Conservation (phyloP, 1,140 invertebrate genomes). For the Mesaphorura yosii region DNA sequence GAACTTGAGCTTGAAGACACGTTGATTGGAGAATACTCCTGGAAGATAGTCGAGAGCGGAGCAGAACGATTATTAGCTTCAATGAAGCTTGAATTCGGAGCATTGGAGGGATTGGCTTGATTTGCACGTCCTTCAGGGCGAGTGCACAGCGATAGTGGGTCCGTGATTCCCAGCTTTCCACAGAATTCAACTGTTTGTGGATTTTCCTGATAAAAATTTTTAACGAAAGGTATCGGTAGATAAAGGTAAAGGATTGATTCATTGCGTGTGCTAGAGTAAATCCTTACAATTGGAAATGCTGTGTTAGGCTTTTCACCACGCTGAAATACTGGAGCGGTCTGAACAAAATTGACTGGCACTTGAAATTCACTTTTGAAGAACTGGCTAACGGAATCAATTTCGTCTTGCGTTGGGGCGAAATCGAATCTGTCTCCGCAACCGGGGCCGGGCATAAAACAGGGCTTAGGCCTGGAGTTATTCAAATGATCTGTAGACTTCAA, state of each 20-base stretch:
- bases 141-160: slow-evolving; percentile 47
- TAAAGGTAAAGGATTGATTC: slow-evolving; percentile 6
- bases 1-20: background rate
- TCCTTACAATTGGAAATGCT: slow-evolving; percentile 12
- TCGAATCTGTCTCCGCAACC: slow-evolving; percentile 45
- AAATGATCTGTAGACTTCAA: slow-evolving; percentile 80
- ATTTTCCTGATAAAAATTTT: slow-evolving; percentile 49
- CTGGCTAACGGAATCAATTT: slow-evolving; percentile 51
- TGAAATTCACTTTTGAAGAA: slow-evolving; percentile 54
- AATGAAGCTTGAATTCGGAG: background rate
- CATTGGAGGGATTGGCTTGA: too few species aligned
- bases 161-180: slow-evolving; percentile 60
- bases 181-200: slow-evolving; percentile 72
- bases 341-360: slow-evolving; percentile 63
- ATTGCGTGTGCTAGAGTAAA: background rate
- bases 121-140: background rate
- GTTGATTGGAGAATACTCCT: too few species aligned
- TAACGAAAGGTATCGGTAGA: slow-evolving; percentile 30
- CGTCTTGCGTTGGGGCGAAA: slow-evolving; percentile 62
- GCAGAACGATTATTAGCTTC: background rate
- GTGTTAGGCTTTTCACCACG: slow-evolving; percentile 34
- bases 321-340: slow-evolving; percentile 54
- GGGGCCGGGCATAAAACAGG: slow-evolving; percentile 67
- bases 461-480: slow-evolving; percentile 53
- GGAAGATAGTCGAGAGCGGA: too few species aligned